Evolutionary conservation across 2,888 invertebrate species (phyloP), one percentile per base, ranked within the genome.

Genomic region (Clivina fossor): DNA sequence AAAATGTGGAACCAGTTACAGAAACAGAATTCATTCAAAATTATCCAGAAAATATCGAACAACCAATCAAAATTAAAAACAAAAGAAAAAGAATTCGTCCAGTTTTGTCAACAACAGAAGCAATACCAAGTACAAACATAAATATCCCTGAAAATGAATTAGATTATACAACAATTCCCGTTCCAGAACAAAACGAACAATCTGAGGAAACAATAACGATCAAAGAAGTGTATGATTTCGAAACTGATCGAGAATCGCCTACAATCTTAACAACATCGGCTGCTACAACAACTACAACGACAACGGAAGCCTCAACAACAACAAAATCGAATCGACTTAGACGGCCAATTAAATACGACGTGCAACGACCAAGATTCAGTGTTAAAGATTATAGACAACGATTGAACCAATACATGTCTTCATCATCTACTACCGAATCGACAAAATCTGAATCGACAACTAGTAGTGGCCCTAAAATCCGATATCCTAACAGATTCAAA

Each of bases 321-420:
- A 58, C 56, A 32, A 64, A 58, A 57, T 41, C 13, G 57, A 62
- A 46, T 56, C 60, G 58, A 64, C 75, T 74, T 7, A 73, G 73
- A 67, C 78, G 76, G 58, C 76, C 66, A 56, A 79, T 75, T 63
- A 84, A 81, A 68, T 81, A 77, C 59, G 74, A 81, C 53, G 64
- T 72, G 1, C 84, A 83, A 44, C 75, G 88, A 47, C 88, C 88
- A 1, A 76, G 84, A 60, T 88, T 88, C 69, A 89, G 87, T 66
- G 83, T 88, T 2, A 88, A 88, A 70, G 88, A 88, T 61, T 88
- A 88, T 68, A 82, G 83, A 66, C 85, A 79, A 62, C 76, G 85
- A 58, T 69, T 86, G 44, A 82, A 80, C 63, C 71, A 72, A 57
- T 68, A 70, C 53, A 78, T 80, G 0, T 79, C 81, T 0, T 78